Percentiles rank a stretch among this genome's conserved stretches.
Evolutionary conservation across 2,888 invertebrate genomes (phyloP).

Genomic region (Leucoptera coffeella): DNA sequence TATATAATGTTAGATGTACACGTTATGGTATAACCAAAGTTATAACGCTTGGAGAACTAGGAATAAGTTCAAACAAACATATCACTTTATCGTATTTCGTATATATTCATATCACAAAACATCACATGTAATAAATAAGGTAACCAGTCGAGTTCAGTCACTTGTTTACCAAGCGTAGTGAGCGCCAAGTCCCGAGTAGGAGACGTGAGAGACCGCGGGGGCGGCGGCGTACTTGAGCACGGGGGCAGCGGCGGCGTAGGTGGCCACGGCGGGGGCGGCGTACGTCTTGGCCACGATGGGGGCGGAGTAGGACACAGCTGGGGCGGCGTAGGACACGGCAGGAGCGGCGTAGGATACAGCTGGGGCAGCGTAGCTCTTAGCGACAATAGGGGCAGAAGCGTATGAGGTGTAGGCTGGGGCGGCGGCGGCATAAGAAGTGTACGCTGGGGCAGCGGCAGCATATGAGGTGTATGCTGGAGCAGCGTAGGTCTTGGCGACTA

Average conservation of each 20-base stretch:
- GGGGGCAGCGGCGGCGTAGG: slow-evolving; percentile 14
- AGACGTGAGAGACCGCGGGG: slow-evolving; percentile 43
- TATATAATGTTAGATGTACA: too few species aligned
- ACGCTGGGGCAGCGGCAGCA: slow-evolving; percentile 10
- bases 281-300: not conserved
- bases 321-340: slow-evolving; percentile 1
- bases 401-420: slow-evolving; percentile 18
- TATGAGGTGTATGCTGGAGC: slow-evolving; percentile 7
- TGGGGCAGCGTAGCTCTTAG: slow-evolving; percentile 15
- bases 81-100: too few species aligned
- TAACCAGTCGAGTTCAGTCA: not conserved
- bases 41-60: too few species aligned
- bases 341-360: slow-evolving; percentile 8
- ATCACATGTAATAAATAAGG: not conserved
- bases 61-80: too few species aligned
- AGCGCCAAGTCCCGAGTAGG: slow-evolving; percentile 46
- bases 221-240: slow-evolving; percentile 19
- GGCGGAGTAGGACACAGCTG: not conserved
- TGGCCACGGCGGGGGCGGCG: slow-evolving; percentile 11
- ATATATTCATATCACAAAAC: not conserved
- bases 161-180: slow-evolving; percentile 35
- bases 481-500: slow-evolving; percentile 1
- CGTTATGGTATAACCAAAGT: too few species aligned
- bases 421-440: slow-evolving; percentile 19
- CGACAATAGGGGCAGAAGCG: slow-evolving; percentile 22